phyloP scores from a whole-genome alignment of 2,888 invertebrate species.

The Rhyacophila evoluta region DNA sequence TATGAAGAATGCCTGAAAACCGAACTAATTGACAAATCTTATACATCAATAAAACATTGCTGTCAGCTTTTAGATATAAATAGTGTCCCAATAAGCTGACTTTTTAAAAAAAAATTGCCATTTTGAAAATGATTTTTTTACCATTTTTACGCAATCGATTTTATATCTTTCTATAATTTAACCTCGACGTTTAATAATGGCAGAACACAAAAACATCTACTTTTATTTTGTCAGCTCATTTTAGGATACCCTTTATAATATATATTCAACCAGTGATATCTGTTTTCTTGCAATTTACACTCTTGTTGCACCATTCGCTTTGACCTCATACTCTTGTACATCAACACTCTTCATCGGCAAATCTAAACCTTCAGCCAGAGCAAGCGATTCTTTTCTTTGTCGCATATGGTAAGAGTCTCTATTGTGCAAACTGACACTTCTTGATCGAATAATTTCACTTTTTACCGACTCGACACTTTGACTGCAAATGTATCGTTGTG shows the following conservation, averaged over 20 bases:
- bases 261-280: no score
- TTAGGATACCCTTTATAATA: no score
- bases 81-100: no score
- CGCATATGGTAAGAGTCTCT: constrained; percentile 50
- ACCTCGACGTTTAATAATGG: no score
- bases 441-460: constrained; percentile 50
- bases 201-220: no score
- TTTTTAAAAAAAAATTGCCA: no score
- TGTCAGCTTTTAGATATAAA: no score
- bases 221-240: no score
- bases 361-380: constrained; percentile 50
- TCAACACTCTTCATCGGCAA: constrained; percentile 47
- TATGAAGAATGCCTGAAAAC: background rate
- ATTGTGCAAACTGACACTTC: constrained; percentile 51
- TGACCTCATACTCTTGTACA: constrained; percentile 42
- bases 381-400: constrained; percentile 51
- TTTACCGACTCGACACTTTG: constrained; percentile 51
- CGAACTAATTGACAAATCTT: background rate
- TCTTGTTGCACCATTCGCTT: constrained; percentile 51
- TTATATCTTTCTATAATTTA: no score
- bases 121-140: no score
- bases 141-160: no score
- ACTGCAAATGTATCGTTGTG: constrained; percentile 50
- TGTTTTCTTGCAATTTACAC: constrained; percentile 48
- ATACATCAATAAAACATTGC: no score